Percentiles rank a stretch among this genome's conserved stretches.
These are phyloP conservation scores for Scaptomyza reducta DNA, from an alignment of 2,888 invertebrate genomes.

Conservation along the genomic window DNA sequence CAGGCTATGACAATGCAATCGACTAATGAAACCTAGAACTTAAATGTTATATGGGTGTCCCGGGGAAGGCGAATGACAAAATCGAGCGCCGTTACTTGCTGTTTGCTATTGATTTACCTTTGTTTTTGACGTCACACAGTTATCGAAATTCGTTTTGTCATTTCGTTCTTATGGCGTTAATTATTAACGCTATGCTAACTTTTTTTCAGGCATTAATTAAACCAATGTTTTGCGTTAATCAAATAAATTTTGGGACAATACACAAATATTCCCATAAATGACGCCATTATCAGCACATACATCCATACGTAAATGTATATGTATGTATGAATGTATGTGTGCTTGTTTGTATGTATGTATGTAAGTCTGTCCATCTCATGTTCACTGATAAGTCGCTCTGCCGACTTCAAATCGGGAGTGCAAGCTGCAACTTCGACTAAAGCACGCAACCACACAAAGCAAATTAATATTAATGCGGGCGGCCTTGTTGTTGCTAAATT, in stretches of 20 bases:
- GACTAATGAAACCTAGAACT: constrained; percentile 6
- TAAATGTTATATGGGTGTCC: constrained; percentile 3
- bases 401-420: constrained; percentile 1
- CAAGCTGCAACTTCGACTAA: constrained; percentile 3
- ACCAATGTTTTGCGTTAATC: constrained; percentile 33
- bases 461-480: constrained; percentile 8
- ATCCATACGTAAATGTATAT: not conserved
- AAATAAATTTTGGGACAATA: constrained; percentile 31
- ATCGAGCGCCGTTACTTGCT: constrained; percentile 21
- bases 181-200: constrained; percentile 45
- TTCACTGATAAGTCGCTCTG: constrained; percentile 37
- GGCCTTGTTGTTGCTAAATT: not conserved
- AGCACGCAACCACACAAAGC: not conserved
- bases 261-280: constrained; percentile 43
- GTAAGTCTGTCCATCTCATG: not conserved
- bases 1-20: constrained; percentile 39
- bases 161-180: constrained; percentile 17
- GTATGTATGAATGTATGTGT: not conserved
- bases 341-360: not conserved
- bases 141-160: constrained; percentile 21
- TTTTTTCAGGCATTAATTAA: constrained; percentile 28
- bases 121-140: constrained; percentile 42
- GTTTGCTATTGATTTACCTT: constrained; percentile 60
- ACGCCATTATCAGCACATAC: constrained; percentile 52
- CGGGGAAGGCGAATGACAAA: constrained; percentile 30